Evolutionary conservation across 2,888 invertebrate genomes (phyloP), one percentile per base, ranked within the genome.

Genomic region (Eurytoma californica): DNA sequence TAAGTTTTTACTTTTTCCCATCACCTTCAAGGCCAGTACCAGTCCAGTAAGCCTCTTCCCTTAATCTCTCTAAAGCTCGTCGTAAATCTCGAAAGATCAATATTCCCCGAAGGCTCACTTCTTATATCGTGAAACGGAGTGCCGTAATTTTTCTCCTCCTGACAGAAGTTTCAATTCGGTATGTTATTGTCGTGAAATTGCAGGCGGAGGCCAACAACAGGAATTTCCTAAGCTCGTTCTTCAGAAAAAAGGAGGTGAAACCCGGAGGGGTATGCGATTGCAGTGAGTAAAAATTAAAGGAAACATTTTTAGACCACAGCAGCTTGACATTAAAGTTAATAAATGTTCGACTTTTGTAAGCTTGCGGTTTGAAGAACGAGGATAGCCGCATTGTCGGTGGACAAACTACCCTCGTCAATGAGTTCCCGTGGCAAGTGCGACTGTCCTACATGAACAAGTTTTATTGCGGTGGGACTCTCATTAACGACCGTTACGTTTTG

Each of bases 341-440:
- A 51, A 51, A 57, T 60, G 2, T 18, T 3, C 3, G 9, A 61
- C 51, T 16, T 28, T 2, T 60, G 14, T 20, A 2, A 96, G 96
- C 94, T 90, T 97, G 97, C 86, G 97, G 97, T 5, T 94, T 95
- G 87, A 92, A 95, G 86, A 96, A 96, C 87, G 95, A 96, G 85
- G 95, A 94, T 82, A 93, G 94, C 72, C 92, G 97, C 80, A 96
- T 97, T 83, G 95, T 97, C 0, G 96, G 96, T 2, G 97, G 97
- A 0, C 92, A 93, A 73, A 94, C 94, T 20, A 94, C 96, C 0
- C 93, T 93, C 55, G 91, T 93, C 84, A 95, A 96, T 87, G 96
- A 96, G 90, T 97, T 95, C 89, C 97, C 97, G 5, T 97, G 97
- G 97, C 95, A 97, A 94, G 96, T 94, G 18, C 93, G 95, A 73